Base-by-base conservation (phyloP, 2,888 invertebrate species). In the Anthrax anthrax region DNA sequence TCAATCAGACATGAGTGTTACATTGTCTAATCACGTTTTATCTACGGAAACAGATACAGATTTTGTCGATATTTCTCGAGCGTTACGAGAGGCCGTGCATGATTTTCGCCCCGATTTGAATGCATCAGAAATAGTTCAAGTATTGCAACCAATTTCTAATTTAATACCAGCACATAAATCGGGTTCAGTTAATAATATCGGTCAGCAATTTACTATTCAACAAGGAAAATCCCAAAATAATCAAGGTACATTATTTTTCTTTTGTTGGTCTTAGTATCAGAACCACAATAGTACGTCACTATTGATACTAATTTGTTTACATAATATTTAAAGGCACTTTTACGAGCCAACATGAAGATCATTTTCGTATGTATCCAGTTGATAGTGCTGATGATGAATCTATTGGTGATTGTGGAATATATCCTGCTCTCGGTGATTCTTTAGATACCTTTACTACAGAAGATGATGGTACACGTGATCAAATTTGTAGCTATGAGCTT, bases 41-140 rank as follows among this genome's bases (percentile, higher is more conserved):
- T 16, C 16, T 36, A 29, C 27, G 9, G 65, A 64, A 45, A 63
- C 62, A 34, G 54, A 51, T 47, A 41, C 51, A 34, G 52, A 54
- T 47, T 50, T 52, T 34, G 51, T 50, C 40, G 61, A 65, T 48
- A 57, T 66, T 45, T 58, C 64, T 12, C 65, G 66, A 47, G 60
- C 64, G 5, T 49, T 68, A 39, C 62, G 65, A 43, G 54, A 54
- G 46, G 52, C 52, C 18, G 51, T 52, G 18, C 52, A 51, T 44
- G 67, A 67, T 47, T 64, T 65, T 49, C 63, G 67, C 39, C 61
- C 61, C 44, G 68, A 67, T 53, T 55, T 65, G 36, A 58, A 56
- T 50, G 58, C 60, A 42, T 57, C 64, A 10, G 67, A 67, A 47
- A 58, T 68, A 38, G 60, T 66, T 43, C 63, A 65, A 39, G 64